Conservation (phyloP, 2,113 vertebrate species). For the Enhydra lutris region DNA sequence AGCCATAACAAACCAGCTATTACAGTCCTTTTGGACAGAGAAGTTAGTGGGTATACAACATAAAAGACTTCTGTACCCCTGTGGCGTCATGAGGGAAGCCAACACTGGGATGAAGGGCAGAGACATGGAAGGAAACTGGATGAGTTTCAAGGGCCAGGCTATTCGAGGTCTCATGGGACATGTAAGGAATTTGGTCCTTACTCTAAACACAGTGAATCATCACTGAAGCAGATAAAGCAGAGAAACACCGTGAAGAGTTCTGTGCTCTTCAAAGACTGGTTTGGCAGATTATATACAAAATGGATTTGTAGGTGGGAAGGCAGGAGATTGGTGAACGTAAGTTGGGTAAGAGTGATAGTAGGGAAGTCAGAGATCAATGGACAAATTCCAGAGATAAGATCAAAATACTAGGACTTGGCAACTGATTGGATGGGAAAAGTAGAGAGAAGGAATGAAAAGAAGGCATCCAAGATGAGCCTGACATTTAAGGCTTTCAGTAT, state of each 20-base stretch:
- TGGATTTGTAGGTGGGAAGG: background rate
- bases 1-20: background rate
- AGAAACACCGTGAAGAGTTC: background rate
- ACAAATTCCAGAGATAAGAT: background rate
- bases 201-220: background rate
- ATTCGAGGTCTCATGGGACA: background rate
- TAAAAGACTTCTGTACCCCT: background rate
- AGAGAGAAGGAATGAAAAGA: background rate
- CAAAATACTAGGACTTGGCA: background rate
- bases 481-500: background rate
- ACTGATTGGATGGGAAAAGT: background rate
- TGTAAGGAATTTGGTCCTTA: background rate
- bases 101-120: background rate
- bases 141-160: background rate
- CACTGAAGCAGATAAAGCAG: background rate
- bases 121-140: background rate
- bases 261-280: background rate
- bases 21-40: background rate
- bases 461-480: background rate
- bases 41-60: background rate
- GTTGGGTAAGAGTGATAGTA: background rate
- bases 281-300: background rate
- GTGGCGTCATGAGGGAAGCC: background rate
- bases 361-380: background rate
- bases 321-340: background rate